Evolutionary conservation across 2,797 vertebrate genomes (phyloP).

Genomic region (Catostomus latipinnis): DNA sequence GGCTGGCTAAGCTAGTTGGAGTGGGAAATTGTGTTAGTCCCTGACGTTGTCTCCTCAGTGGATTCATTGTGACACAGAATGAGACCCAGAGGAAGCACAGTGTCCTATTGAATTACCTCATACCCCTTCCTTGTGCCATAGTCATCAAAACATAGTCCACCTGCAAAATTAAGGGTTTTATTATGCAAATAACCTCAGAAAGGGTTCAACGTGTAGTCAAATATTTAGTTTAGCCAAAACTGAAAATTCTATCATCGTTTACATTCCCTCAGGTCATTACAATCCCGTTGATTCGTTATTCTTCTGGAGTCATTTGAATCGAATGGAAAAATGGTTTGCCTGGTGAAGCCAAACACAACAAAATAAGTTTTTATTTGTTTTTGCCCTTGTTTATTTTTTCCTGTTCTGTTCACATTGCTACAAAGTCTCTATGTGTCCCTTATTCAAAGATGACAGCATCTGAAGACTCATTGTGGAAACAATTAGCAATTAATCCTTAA

Average conservation of each 20-base stretch:
- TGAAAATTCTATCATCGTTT: too few species aligned
- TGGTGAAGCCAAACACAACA: conserved; percentile 63
- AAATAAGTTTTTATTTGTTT: conserved; percentile 30
- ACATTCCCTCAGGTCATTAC: background rate
- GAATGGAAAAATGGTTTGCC: background rate
- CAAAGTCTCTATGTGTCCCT: conserved; percentile 24
- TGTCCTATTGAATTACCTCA: conserved; percentile 12
- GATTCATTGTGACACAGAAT: conserved; percentile 31
- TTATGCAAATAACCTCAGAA: conserved; percentile 8
- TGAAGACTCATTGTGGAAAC: conserved; percentile 77
- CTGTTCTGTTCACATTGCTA: conserved; percentile 1
- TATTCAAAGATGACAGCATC: conserved; percentile 65
- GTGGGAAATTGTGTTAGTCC: conserved; percentile 34
- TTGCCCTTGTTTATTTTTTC: background rate
- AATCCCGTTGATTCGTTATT: background rate
- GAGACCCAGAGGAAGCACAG: conserved; percentile 25
- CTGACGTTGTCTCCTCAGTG: conserved; percentile 24
- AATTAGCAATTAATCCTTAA: conserved; percentile 77
- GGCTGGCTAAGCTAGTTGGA: conserved; percentile 25
- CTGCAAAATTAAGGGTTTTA: background rate
- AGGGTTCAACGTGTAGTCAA: background rate
- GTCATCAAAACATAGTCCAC: conserved; percentile 3
- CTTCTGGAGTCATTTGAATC: background rate
- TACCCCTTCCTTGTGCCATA: background rate
- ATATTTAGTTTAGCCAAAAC: background rate